phyloP scores from a whole-genome alignment of 2,113 vertebrate genomes.

The Hydrochoerus hydrochaeris region DNA sequence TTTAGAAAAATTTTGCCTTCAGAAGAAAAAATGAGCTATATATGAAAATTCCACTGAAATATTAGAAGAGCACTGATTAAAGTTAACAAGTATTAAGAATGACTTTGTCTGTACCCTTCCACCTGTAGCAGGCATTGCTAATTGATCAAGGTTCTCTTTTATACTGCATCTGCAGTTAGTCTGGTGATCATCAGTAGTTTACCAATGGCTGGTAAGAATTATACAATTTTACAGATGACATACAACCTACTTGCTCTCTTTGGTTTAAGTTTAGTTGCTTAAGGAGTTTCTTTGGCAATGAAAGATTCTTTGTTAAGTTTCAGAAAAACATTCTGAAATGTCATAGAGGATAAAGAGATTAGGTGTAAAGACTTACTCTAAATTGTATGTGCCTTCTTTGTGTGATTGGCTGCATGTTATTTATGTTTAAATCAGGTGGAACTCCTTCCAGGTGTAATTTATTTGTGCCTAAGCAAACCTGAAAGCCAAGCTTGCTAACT shows the following conservation, averaged over 20 bases:
- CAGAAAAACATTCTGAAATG: neutral
- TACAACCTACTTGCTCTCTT: neutral
- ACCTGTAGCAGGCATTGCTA: neutral
- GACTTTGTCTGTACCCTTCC: neutral
- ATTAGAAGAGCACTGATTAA: constrained; percentile 12
- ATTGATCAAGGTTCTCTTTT: neutral
- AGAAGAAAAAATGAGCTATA: constrained; percentile 9
- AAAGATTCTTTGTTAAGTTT: neutral
- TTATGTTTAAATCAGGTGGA: neutral
- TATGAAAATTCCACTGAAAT: neutral
- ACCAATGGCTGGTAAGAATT: neutral
- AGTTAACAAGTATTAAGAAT: neutral
- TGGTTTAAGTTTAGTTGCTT: neutral
- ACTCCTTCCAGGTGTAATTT: neutral
- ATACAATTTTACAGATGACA: neutral
- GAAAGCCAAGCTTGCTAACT: neutral
- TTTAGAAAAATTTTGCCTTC: neutral
- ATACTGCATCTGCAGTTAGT: neutral
- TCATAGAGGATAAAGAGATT: constrained; percentile 1
- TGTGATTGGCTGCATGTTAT: neutral
- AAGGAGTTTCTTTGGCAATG: neutral
- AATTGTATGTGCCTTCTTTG: neutral
- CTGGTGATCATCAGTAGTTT: constrained; percentile 11
- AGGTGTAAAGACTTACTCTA: neutral
- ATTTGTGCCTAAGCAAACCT: neutral